phyloP scores from a whole-genome alignment of 2,888 invertebrate genomes.

The Leptogaster cylindrica region DNA sequence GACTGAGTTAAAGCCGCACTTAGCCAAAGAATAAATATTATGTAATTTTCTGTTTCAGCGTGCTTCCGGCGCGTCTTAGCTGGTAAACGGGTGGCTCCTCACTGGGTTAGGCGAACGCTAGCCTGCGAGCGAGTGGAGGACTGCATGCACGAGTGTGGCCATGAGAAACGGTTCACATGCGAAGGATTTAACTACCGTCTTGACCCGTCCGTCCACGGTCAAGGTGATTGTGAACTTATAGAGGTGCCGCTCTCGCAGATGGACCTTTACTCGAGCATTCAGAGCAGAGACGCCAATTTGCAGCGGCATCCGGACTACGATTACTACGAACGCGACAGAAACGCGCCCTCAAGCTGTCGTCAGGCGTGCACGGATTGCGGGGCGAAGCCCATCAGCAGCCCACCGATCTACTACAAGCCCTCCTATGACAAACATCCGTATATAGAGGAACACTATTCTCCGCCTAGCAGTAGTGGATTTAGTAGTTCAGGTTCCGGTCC shows the following conservation, averaged over 20 bases:
- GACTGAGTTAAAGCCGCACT: neutral
- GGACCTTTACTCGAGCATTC: conserved; percentile 65
- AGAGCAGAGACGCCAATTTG: conserved; percentile 63
- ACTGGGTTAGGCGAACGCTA: conserved; percentile 72
- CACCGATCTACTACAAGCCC: conserved; percentile 57
- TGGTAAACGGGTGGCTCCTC: conserved; percentile 73
- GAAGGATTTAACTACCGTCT: conserved; percentile 86
- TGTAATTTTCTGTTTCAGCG: conserved; percentile 63
- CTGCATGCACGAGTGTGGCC: conserved; percentile 77
- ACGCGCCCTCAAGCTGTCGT: conserved; percentile 70
- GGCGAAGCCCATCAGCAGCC: conserved; percentile 52
- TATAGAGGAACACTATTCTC: conserved; percentile 51
- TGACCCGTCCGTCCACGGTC: conserved; percentile 72
- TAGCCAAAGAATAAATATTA: neutral
- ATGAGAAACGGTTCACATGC: conserved; percentile 76
- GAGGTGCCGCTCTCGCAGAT: conserved; percentile 74
- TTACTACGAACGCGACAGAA: conserved; percentile 79
- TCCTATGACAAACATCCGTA: conserved; percentile 50
- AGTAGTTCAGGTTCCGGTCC: conserved; percentile 14
- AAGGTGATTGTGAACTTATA: conserved; percentile 79
- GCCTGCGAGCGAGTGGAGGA: conserved; percentile 77
- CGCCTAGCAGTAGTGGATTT: conserved; percentile 49
- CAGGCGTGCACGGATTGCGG: conserved; percentile 59
- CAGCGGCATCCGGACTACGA: conserved; percentile 72
- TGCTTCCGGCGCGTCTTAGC: conserved; percentile 80